phyloP scores from a whole-genome alignment of 2,797 vertebrate species.

The Mycteria americana region DNA sequence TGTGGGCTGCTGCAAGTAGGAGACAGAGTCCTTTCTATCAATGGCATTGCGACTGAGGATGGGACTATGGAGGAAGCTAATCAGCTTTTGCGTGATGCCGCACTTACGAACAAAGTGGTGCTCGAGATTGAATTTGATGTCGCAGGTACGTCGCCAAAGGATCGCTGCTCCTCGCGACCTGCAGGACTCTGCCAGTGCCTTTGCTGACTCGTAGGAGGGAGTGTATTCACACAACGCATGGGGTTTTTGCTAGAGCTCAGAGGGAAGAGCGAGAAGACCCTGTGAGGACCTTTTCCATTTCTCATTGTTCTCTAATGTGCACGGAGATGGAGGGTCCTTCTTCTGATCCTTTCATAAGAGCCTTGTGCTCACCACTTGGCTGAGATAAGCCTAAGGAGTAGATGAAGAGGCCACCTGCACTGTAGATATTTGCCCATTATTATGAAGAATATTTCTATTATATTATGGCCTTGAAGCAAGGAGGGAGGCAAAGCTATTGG shows the following conservation, averaged over 20 bases:
- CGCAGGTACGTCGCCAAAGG: conserved; percentile 79
- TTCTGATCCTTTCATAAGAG: background rate
- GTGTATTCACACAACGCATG: fast-evolving
- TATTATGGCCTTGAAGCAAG: background rate
- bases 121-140: conserved; percentile 95
- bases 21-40: conserved; percentile 93
- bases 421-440: background rate
- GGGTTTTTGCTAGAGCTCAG: background rate
- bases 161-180: background rate
- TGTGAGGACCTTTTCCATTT: background rate
- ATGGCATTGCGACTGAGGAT: conserved; percentile 91
- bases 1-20: conserved; percentile 97
- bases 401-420: background rate
- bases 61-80: conserved; percentile 96
- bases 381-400: background rate
- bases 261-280: background rate
- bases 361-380: background rate
- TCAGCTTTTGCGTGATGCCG: conserved; percentile 92
- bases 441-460: background rate
- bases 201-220: background rate
- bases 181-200: background rate
- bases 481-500: background rate
- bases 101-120: conserved; percentile 88
- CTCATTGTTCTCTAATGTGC: fast-evolving
- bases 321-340: background rate